Base-by-base conservation (phyloP, 2,888 invertebrate species). In the Aspidiotus rigidus region DNA sequence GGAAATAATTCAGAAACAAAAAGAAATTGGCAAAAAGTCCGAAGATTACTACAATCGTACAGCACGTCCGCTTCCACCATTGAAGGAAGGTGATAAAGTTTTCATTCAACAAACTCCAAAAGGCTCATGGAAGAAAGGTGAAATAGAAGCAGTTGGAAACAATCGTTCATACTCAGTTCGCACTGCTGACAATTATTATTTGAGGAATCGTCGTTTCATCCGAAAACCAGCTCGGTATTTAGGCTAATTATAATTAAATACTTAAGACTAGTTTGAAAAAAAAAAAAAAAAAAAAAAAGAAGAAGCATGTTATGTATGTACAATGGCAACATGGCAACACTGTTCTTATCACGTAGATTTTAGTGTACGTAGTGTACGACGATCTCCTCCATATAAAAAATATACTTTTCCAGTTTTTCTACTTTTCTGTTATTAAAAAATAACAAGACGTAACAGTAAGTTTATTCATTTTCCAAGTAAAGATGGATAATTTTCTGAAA, bases 1-100 rank as follows among this genome's bases (percentile, higher is more conserved):
- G 2, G 49, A 11, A 49, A 6, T 49, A 11, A n/a, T 49, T 49
- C 49, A 49, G n/a, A 49, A 49, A 49, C 28, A 49, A 49, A 49
- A 49, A 49, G 49, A 49, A 49, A 49, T 49, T 13, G 49, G 49
- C n/a, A 49, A 11, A 6, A 49, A 49, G 49, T 49, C 49, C 2
- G 49, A 49, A n/a, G 49, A 3, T n/a, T 49, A 49, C 49, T 49
- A 49, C 49, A 49, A 49, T 49, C n/a, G 49, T n/a, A 49, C 6
- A 13, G 49, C 49, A 49, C 49, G 1, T 6, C 49, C 10, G 10
- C 49, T 49, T 3, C 49, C 49, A 49, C 10, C 49, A 13, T n/a
- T 49, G 49, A 49, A 49, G 49, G 49, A 49, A 49, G 49, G 49
- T 49, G 49, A 49, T 49, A 49, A 49, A 49, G 49, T 49, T 49